Evolutionary conservation across 35 echinoderm and acorn worm species (phyloP), one percentile per base, ranked within the genome.

Genomic region (Patiria miniata): DNA sequence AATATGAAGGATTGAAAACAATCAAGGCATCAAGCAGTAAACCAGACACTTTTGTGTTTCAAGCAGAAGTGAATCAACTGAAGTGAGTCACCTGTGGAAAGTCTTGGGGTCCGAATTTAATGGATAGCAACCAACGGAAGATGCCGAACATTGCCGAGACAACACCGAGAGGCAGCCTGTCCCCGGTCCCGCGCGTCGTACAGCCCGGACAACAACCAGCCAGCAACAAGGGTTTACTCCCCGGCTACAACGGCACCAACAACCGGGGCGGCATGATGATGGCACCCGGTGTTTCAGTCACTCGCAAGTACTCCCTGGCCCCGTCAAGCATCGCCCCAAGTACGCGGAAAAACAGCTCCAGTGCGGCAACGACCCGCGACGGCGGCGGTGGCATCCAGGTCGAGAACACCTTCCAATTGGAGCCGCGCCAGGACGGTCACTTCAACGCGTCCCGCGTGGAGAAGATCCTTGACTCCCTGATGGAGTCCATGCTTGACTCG

Each of bases 91-190:
- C 12, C 12, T 12, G 42, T 47, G 42, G 12, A 47, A 6, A 47
- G 12, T 4, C 4, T 47, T 47, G 42, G 12, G 42, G 2, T 73
- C 34, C 65, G 34, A 36, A 73, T 26, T n/a, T n/a, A 30, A 30
- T 73, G 26, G 65, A 73, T 10, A 34, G 65, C 42, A 47, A 47
- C 23, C 65, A 73, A 73, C 18, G 65, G 34, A 73, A 30, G n/a
- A 73, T 73, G 65, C 65, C 23, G 14, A 73, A 73, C 65, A 73
- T 73, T 34, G 26, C 65, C 26, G 65, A 73, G 65, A 73, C 65
- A 12, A 73, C 65, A 5, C 65, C 65, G 9, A 26, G 65, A 30
- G 65, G 21, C 65, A 73, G 65, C 9, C 65, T 23, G 65, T 73
- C 65, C 2, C 42, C 42, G 42, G 42, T 47, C 4, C 65, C 65